Conservation (phyloP, 2,797 vertebrate species). For the Microctenopoma steveboyesi region DNA sequence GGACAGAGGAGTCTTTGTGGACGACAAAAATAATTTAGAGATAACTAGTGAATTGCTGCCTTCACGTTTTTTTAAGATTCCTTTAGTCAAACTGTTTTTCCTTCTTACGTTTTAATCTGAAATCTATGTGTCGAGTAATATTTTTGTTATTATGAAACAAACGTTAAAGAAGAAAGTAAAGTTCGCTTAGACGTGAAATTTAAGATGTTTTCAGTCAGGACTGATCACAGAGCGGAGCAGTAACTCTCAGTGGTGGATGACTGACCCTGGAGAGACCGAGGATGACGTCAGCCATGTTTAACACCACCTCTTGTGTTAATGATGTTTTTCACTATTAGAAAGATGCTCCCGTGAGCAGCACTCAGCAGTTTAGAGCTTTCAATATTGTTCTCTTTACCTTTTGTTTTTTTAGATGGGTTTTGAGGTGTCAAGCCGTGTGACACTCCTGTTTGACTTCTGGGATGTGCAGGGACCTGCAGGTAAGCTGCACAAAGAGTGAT, state of each 20-base stretch:
- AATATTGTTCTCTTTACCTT: not conserved
- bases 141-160: not conserved
- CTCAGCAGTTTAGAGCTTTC: not conserved
- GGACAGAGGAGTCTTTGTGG: slow-evolving; percentile 4
- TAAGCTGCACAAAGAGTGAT: slow-evolving; percentile 56
- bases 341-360: not conserved
- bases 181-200: not conserved
- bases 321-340: not conserved
- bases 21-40: not conserved
- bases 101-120: not conserved
- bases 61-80: no score
- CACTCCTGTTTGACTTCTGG: slow-evolving; percentile 95
- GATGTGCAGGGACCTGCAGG: slow-evolving; percentile 87
- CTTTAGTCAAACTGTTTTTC: not conserved
- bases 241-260: not conserved
- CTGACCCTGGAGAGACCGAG: slow-evolving; percentile 3
- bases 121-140: not conserved
- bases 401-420: slow-evolving; percentile 90
- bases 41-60: not conserved
- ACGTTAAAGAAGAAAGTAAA: not conserved
- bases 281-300: slow-evolving; percentile 4
- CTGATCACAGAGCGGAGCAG: slow-evolving; percentile 11
- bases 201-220: not conserved
- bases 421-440: slow-evolving; percentile 84
- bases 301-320: not conserved